These are phyloP conservation scores for Noctua pronuba DNA, from an alignment of 2,888 invertebrate genomes.

Conservation along the genomic window DNA sequence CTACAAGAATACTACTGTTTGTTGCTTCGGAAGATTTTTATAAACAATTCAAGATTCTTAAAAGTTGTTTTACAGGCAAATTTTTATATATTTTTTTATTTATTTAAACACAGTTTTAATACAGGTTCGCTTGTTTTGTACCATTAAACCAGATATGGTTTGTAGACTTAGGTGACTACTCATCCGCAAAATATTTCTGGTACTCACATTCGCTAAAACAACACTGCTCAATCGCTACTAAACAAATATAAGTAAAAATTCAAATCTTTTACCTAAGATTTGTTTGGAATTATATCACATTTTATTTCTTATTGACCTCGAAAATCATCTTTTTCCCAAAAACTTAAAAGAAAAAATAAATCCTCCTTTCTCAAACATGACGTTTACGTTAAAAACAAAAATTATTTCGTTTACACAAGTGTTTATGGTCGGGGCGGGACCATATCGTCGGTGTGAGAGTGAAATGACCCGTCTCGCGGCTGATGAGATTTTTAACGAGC, in stretches of 20 bases:
- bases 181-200: too few relatives aligned
- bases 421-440: conserved; percentile 36
- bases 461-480: conserved; percentile 68
- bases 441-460: conserved; percentile 55
- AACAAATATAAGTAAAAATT: too few relatives aligned
- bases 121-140: too few relatives aligned
- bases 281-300: not conserved
- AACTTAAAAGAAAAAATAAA: not conserved
- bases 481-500: conserved; percentile 80
- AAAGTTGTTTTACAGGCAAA: not conserved
- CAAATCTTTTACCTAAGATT: too few relatives aligned
- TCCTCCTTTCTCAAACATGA: not conserved
- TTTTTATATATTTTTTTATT: too few relatives aligned
- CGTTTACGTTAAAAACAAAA: conserved; percentile 9
- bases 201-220: too few relatives aligned
- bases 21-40: not conserved
- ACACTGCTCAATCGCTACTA: too few relatives aligned
- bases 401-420: conserved; percentile 34
- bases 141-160: too few relatives aligned
- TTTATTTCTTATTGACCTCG: not conserved
- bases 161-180: too few relatives aligned
- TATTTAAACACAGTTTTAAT: too few relatives aligned
- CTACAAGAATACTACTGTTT: not conserved
- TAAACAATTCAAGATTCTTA: not conserved
- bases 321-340: not conserved